Percentiles rank a stretch among this genome's conserved stretches.
phyloP scores from a whole-genome alignment of 2,113 vertebrate species.

The Garra rufa region DNA sequence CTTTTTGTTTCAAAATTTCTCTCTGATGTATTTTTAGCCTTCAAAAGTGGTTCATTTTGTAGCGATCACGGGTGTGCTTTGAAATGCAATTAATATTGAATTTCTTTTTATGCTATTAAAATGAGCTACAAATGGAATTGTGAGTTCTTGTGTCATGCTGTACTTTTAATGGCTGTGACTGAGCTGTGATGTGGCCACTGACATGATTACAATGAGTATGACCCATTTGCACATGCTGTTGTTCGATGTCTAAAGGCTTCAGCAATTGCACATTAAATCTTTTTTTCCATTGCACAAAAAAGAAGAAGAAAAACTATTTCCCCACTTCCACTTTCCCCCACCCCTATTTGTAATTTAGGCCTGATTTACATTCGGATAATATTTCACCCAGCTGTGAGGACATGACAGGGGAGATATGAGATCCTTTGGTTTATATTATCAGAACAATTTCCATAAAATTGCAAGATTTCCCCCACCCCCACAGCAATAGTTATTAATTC shows the following conservation, averaged over 20 bases:
- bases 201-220: constrained; percentile 40
- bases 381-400: constrained; percentile 46
- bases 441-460: constrained; percentile 46
- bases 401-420: constrained; percentile 20
- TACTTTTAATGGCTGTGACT: neutral
- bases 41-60: constrained; percentile 39
- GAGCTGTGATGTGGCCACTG: neutral
- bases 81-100: neutral
- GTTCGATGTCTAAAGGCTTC: neutral
- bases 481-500: constrained; percentile 39
- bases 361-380: constrained; percentile 52
- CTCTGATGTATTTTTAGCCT: constrained; percentile 22
- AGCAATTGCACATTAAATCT: constrained; percentile 42
- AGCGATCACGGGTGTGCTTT: neutral
- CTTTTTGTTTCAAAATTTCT: neutral
- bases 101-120: constrained; percentile 7
- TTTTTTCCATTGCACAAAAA: constrained; percentile 6
- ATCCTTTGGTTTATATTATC: constrained; percentile 48
- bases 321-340: neutral
- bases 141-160: neutral
- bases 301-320: neutral
- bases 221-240: constrained; percentile 54
- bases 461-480: constrained; percentile 25
- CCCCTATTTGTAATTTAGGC: constrained; percentile 49
- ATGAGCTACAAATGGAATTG: neutral